These are phyloP conservation scores for Cephalopholis sonnerati DNA, from an alignment of 2,113 vertebrate species.

Conservation along the genomic window DNA sequence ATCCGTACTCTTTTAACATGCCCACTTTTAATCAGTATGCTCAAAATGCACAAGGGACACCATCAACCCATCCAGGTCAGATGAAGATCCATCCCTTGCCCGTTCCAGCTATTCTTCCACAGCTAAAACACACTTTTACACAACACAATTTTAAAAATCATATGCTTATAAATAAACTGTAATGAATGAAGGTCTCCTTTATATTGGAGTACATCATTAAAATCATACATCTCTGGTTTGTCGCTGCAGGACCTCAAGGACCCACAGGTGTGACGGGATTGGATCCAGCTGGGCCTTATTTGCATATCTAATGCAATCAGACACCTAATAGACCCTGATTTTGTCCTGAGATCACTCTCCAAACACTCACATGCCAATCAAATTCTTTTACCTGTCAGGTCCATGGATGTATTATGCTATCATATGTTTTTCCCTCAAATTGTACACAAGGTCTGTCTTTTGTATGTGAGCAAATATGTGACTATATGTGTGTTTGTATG, in stretches of 20 bases:
- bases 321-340: slow-evolving; percentile 57
- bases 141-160: neutral
- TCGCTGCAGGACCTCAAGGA: slow-evolving; percentile 56
- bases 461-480: neutral
- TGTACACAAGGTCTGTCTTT: neutral
- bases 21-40: neutral
- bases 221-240: slow-evolving; percentile 48
- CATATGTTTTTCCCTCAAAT: neutral
- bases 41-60: neutral
- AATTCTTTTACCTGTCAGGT: neutral
- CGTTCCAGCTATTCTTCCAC: neutral
- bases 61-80: neutral
- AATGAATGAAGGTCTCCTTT: slow-evolving; percentile 42
- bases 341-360: slow-evolving; percentile 51
- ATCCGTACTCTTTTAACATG: neutral
- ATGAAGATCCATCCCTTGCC: neutral
- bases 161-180: slow-evolving; percentile 31
- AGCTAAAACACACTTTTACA: too few relatives aligned
- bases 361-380: slow-evolving; percentile 51
- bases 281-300: slow-evolving; percentile 73
- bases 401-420: neutral
- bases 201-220: slow-evolving; percentile 52
- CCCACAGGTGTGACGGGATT: slow-evolving; percentile 70
- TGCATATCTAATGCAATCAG: slow-evolving; percentile 79
- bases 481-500: slow-evolving; percentile 14